These are phyloP conservation scores for Pantala flavescens DNA, from an alignment of 1,140 invertebrate species.

Conservation along the genomic window DNA sequence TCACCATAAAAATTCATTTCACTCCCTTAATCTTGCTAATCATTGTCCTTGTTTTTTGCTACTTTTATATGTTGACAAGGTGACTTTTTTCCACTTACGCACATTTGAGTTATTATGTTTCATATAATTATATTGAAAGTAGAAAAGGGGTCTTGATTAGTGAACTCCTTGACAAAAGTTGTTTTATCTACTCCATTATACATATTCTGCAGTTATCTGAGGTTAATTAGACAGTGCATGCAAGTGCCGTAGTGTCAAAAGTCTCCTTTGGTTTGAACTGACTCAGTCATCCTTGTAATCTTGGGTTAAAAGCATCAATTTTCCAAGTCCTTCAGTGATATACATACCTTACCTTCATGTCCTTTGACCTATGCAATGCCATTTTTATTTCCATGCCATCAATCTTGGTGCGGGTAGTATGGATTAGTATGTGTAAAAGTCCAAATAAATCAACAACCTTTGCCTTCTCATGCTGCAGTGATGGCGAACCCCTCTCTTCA, in stretches of 20 bases:
- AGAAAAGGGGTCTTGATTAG: neutral
- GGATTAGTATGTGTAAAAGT: neutral
- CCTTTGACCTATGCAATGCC: neutral
- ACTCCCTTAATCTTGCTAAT: conserved; percentile 11
- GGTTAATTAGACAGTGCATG: neutral
- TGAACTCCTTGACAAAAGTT: neutral
- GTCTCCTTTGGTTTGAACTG: neutral
- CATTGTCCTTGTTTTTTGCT: conserved; percentile 11
- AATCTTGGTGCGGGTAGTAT: neutral
- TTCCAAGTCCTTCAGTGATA: neutral
- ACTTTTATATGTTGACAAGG: conserved; percentile 11
- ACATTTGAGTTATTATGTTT: neutral
- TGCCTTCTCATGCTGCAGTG: conserved; percentile 3
- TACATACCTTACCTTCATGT: neutral
- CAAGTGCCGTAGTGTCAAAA: conserved; percentile 1
- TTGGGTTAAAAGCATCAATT: neutral
- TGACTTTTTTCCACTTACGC: conserved; percentile 14
- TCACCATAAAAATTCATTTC: conserved; percentile 1
- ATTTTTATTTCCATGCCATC: neutral
- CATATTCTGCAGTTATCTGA: neutral
- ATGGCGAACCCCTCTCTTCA: neutral
- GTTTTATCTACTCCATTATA: neutral
- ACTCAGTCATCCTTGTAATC: neutral
- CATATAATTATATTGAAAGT: neutral
- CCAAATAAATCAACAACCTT: neutral